Evolutionary conservation across 92 coral and sea anemone genomes (phyloP).

Genomic region (Porites evermanni): DNA sequence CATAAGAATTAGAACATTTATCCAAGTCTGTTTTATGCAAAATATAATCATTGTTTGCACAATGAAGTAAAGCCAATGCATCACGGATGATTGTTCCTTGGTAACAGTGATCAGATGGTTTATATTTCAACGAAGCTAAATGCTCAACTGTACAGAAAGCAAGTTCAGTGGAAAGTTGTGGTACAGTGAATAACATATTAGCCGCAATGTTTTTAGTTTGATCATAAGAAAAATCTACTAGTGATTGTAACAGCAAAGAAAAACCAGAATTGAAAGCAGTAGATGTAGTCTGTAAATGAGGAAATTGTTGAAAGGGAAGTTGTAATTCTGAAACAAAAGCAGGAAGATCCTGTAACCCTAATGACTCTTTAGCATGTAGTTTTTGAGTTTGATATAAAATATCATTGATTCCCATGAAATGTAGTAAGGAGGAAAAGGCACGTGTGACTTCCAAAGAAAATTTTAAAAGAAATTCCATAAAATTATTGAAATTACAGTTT

Average conservation of each 20-base stretch:
- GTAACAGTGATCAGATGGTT: conserved; percentile 60
- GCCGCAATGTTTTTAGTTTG: background rate
- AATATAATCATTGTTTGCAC: conserved; percentile 21
- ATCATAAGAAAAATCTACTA: conserved; percentile 49
- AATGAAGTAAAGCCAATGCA: conserved; percentile 38
- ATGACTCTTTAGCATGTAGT: background rate
- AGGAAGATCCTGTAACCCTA: conserved; percentile 42
- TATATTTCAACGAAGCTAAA: conserved; percentile 51
- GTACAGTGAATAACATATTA: conserved; percentile 36
- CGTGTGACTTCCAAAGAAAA: conserved; percentile 38
- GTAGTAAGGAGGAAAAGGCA: conserved; percentile 35
- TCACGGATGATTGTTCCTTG: conserved; percentile 50
- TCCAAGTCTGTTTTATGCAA: conserved; percentile 4
- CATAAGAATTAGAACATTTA: conserved; percentile 37
- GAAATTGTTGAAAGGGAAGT: background rate
- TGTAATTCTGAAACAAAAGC: background rate
- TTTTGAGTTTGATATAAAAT: conserved; percentile 26
- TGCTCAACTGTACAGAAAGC: conserved; percentile 52
- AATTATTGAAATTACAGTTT: conserved; percentile 11
- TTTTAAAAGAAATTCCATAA: conserved; percentile 40
- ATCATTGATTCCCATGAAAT: conserved; percentile 45
- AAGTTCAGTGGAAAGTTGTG: conserved; percentile 11
- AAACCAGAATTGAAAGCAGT: conserved; percentile 18
- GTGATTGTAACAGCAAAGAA: conserved; percentile 37
- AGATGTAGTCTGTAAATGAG: background rate